Percentiles rank a stretch among this genome's conserved stretches.
phyloP scores from a whole-genome alignment of 2,888 invertebrate species.

The Apamea crenata region DNA sequence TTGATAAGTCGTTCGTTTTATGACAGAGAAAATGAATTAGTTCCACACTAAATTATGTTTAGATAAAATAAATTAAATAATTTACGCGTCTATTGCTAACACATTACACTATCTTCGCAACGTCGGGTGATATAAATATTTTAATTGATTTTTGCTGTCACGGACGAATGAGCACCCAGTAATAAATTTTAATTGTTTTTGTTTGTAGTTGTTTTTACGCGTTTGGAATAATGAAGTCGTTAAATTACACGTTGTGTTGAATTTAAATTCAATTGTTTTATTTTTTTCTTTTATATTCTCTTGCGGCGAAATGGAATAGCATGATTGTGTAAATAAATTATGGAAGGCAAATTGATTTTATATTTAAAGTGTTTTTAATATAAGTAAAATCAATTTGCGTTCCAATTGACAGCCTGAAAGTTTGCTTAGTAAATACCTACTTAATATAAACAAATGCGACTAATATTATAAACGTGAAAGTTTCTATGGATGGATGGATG shows the following conservation, averaged over 20 bases:
- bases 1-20: conserved; percentile 47
- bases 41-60: conserved; percentile 25
- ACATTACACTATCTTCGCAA: conserved; percentile 35
- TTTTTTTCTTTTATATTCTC: not conserved
- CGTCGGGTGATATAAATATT: conserved; percentile 28
- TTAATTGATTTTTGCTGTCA: conserved; percentile 40
- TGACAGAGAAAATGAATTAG: conserved; percentile 37
- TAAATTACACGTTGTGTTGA: not conserved
- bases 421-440: not conserved
- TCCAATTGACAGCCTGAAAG: not conserved
- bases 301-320: not conserved
- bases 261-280: not conserved
- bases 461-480: too few species aligned
- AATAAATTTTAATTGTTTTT: conserved; percentile 16
- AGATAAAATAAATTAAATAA: conserved; percentile 39
- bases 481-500: too few species aligned
- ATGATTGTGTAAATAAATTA: not conserved
- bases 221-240: not conserved
- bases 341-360: not conserved
- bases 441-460: too few species aligned
- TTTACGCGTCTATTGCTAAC: conserved; percentile 10
- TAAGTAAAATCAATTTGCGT: too few species aligned
- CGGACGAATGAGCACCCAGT: not conserved
- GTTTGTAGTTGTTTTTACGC: conserved; percentile 5
- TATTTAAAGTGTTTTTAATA: not conserved